These are phyloP conservation scores for Phylloscopus trochiloides DNA, from an alignment of 2,113 vertebrate species.

Conservation along the genomic window DNA sequence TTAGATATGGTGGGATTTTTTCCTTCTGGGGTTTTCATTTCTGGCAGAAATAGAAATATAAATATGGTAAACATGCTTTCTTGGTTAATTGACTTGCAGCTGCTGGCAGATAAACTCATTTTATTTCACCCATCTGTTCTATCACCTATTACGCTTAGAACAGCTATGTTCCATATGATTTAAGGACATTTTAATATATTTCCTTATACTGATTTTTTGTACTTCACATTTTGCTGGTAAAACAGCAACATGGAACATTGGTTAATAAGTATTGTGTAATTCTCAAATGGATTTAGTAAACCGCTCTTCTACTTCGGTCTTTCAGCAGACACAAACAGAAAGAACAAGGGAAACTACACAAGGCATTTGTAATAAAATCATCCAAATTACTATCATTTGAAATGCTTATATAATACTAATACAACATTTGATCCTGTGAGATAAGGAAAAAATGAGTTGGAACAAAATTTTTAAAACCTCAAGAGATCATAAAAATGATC, in stretches of 20 bases:
- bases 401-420: background rate
- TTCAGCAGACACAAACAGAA: background rate
- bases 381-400: background rate
- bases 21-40: background rate
- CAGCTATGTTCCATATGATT: background rate
- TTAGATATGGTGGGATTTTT: background rate
- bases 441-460: background rate
- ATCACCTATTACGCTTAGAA: background rate
- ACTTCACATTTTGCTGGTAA: background rate
- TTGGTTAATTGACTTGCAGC: background rate
- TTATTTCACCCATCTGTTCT: constrained; percentile 30
- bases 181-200: constrained; percentile 3
- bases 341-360: background rate
- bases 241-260: background rate
- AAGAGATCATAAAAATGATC: background rate
- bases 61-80: background rate
- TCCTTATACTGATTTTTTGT: background rate
- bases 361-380: background rate
- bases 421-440: background rate
- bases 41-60: constrained; percentile 3
- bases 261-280: background rate
- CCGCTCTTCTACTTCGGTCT: background rate
- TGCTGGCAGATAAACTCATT: background rate
- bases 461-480: background rate
- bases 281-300: background rate